phyloP scores from a whole-genome alignment of 2,113 vertebrate species.

The Isurus oxyrinchus region DNA sequence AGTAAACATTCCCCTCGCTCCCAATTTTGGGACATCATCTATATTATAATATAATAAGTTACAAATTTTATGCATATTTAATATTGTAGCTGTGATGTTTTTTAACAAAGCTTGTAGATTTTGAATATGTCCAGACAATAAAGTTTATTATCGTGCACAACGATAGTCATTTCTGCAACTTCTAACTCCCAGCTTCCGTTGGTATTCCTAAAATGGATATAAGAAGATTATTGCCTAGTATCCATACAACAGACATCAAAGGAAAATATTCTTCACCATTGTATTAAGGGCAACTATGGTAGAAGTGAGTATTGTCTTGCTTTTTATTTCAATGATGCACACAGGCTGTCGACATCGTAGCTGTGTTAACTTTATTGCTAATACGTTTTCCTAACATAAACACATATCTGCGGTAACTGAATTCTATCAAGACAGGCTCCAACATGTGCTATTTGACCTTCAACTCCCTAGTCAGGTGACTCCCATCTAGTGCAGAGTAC shows the following conservation, averaged over 20 bases:
- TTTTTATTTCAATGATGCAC: too few relatives aligned
- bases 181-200: not conserved
- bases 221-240: not conserved
- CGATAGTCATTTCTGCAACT: not conserved
- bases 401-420: too few relatives aligned
- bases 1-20: not conserved
- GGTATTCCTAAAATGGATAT: too few relatives aligned
- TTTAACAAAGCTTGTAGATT: not conserved
- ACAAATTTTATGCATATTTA: constrained; percentile 1
- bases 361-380: too few relatives aligned
- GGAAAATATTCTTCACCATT: not conserved
- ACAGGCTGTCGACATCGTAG: too few relatives aligned
- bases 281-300: not conserved
- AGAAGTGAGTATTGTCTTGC: not conserved
- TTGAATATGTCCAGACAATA: not conserved
- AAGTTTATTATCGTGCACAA: not conserved
- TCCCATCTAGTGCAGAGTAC: too few relatives aligned
- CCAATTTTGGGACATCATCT: not conserved
- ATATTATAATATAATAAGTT: not conserved
- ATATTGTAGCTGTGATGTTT: not conserved
- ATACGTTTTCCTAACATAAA: too few relatives aligned
- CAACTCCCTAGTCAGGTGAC: too few relatives aligned
- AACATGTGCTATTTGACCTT: too few relatives aligned
- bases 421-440: too few relatives aligned
- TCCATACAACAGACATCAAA: not conserved